Conservation (phyloP, 2,113 vertebrate species). For the Aleadryas rufinucha region DNA sequence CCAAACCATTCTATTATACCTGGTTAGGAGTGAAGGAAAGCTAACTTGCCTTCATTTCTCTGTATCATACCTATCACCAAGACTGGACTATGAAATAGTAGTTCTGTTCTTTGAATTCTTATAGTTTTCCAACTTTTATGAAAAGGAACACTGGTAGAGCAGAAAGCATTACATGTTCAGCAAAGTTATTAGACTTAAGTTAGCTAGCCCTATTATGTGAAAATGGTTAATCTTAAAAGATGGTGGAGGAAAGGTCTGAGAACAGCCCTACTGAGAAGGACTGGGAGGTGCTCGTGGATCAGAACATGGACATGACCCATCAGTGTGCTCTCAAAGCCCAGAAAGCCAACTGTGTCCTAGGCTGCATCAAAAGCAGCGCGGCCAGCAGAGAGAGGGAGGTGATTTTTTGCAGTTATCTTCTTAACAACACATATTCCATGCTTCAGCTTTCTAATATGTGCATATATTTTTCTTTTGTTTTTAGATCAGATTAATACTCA, state of each 20-base stretch:
- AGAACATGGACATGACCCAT: background rate
- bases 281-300: background rate
- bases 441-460: background rate
- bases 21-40: background rate
- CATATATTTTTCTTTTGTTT: background rate
- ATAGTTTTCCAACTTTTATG: background rate
- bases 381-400: background rate
- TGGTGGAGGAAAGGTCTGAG: background rate
- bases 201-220: background rate
- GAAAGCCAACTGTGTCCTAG: background rate
- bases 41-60: background rate
- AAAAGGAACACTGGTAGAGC: background rate
- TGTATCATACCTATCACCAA: background rate
- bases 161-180: background rate
- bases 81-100: background rate
- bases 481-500: background rate
- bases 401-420: background rate
- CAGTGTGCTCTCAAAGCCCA: accelerated
- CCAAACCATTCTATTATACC: background rate
- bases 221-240: background rate
- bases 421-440: background rate
- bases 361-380: accelerated
- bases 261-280: background rate
- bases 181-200: background rate
- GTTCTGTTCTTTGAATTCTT: background rate